These are phyloP conservation scores for Ursus arctos DNA, from an alignment of 2,113 vertebrate genomes.

Conservation along the genomic window DNA sequence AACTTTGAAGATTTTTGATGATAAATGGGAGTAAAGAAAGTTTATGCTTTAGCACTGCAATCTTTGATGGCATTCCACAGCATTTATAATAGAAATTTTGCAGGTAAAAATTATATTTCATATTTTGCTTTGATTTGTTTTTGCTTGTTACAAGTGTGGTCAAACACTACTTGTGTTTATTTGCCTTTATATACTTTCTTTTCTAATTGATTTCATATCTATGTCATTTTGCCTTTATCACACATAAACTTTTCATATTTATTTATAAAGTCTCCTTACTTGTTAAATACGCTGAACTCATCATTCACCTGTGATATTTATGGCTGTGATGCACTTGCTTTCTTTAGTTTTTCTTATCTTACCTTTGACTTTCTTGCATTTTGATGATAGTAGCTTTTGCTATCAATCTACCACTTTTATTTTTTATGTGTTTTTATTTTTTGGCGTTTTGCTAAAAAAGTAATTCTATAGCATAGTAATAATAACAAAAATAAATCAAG, in stretches of 20 bases:
- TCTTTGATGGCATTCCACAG: background rate
- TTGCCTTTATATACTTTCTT: background rate
- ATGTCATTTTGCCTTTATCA: background rate
- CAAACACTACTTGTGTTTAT: background rate
- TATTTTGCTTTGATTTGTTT: background rate
- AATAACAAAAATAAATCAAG: background rate
- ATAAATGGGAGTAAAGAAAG: background rate
- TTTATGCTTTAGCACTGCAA: background rate
- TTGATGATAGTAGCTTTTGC: background rate
- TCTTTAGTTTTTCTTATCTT: slow-evolving; percentile 43
- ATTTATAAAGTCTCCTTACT: background rate
- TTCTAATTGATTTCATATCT: background rate
- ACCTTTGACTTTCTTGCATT: background rate
- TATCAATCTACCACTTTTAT: background rate
- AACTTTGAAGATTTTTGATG: background rate
- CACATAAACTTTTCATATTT: background rate
- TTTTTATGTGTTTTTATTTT: background rate
- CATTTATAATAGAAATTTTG: background rate
- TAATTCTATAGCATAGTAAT: background rate
- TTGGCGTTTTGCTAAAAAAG: background rate
- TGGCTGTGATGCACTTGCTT: background rate
- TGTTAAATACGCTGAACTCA: background rate
- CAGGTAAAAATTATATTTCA: background rate
- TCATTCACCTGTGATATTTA: background rate
- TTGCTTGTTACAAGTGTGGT: background rate